phyloP scores from a whole-genome alignment of 1,140 invertebrate genomes.

The Temnothorax longispinosus region DNA sequence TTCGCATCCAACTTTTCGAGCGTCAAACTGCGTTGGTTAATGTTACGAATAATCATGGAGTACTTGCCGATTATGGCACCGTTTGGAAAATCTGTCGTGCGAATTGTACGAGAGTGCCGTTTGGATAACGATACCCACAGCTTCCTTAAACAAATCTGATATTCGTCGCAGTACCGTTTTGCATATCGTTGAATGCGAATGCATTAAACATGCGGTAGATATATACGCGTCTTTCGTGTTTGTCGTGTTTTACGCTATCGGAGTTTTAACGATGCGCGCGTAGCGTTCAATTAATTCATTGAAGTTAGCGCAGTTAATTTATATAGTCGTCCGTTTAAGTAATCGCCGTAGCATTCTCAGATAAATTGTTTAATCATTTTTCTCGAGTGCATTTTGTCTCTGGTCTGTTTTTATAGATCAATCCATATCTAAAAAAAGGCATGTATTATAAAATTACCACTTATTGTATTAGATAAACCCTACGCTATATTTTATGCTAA shows the following conservation, averaged over 20 bases:
- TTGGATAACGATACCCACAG: conserved; percentile 1
- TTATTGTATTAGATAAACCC: background rate
- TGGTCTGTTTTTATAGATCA: background rate
- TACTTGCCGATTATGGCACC: background rate
- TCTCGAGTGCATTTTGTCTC: background rate
- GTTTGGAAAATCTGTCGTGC: conserved; percentile 35
- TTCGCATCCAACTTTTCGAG: conserved; percentile 15
- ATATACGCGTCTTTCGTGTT: background rate
- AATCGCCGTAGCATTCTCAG: background rate
- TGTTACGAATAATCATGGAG: background rate
- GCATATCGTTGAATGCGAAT: conserved; percentile 28
- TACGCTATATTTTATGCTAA: background rate
- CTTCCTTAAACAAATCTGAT: conserved; percentile 36
- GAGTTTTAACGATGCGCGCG: conserved; percentile 11
- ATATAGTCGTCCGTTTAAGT: background rate
- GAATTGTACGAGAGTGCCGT: conserved; percentile 27
- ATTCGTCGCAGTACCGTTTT: background rate
- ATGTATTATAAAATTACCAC: background rate
- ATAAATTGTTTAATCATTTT: conserved; percentile 11
- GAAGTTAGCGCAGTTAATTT: conserved; percentile 18
- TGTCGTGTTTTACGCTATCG: conserved; percentile 25
- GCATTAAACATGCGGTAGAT: conserved; percentile 41
- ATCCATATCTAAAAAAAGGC: background rate
- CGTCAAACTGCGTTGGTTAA: background rate
- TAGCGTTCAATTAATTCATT: conserved; percentile 25